Conservation (phyloP, 2,888 invertebrate species). For the Sclerodermus sp. region DNA sequence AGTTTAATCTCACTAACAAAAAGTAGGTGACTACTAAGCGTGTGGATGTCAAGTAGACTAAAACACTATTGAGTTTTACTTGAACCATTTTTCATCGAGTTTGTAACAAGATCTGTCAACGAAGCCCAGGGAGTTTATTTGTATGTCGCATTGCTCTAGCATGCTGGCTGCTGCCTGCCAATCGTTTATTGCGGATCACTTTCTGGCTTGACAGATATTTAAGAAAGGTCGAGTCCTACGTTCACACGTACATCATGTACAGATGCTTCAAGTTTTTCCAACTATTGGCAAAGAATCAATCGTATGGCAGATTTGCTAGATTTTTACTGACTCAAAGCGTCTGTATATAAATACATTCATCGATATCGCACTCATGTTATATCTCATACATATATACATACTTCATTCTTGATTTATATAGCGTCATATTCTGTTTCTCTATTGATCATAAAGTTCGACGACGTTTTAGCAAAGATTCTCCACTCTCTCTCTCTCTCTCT, state of each 20-base stretch:
- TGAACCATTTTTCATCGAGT: conserved; percentile 7
- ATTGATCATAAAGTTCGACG: conserved; percentile 7
- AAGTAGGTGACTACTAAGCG: conserved; percentile 26
- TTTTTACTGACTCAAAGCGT: conserved; percentile 12
- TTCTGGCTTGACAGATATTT: conserved; percentile 33
- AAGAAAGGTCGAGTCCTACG: conserved; percentile 21
- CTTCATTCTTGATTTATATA: conserved; percentile 32
- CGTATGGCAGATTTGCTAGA: too few species aligned
- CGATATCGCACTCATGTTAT: conserved; percentile 34
- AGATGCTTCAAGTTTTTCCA: conserved; percentile 27
- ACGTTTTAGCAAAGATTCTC: not conserved
- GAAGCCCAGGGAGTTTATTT: conserved; percentile 39
- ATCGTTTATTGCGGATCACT: conserved; percentile 43
- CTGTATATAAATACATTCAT: conserved; percentile 28
- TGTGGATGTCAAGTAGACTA: conserved; percentile 27
- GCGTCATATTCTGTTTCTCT: conserved; percentile 20
- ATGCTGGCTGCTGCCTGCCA: conserved; percentile 56
- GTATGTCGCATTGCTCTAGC: conserved; percentile 53
- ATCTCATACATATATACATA: too few species aligned
- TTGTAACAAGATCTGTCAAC: conserved; percentile 29
- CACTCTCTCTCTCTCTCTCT: conserved; percentile 5
- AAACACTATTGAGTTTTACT: conserved; percentile 14
- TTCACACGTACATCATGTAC: conserved; percentile 27
- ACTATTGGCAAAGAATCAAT: conserved; percentile 15
- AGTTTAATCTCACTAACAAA: conserved; percentile 26